Conservation (phyloP, 2,113 vertebrate genomes). For the Corythoichthys intestinalis region DNA sequence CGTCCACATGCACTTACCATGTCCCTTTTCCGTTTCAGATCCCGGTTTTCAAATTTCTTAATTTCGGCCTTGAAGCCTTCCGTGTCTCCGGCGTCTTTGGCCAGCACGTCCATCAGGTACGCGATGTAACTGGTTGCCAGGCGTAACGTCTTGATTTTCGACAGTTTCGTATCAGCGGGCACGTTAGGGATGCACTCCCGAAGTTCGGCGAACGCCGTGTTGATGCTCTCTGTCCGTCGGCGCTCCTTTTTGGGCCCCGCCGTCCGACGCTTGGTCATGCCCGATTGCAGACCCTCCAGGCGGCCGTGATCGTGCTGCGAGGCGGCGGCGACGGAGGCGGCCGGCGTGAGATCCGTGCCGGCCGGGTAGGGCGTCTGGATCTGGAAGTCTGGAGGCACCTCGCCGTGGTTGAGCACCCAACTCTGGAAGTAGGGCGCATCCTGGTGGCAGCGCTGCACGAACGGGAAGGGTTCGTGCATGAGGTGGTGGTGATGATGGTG, state of each 20-base stretch:
- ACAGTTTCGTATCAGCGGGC: conserved; percentile 85
- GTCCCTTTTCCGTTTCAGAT: conserved; percentile 87
- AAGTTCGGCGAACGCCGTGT: conserved; percentile 85
- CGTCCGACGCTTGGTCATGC: conserved; percentile 77
- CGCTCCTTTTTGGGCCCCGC: conserved; percentile 87
- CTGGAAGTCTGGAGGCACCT: conserved; percentile 77
- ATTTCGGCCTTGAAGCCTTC: conserved; percentile 93
- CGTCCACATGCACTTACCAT: conserved; percentile 69
- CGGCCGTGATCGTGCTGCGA: conserved; percentile 62
- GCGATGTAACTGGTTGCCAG: conserved; percentile 88
- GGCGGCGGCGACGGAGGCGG: conserved; percentile 31
- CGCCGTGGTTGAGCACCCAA: conserved; percentile 85
- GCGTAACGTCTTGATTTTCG: conserved; percentile 86
- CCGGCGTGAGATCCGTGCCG: conserved; percentile 53
- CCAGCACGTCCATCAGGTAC: conserved; percentile 89
- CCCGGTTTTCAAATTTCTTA: conserved; percentile 85
- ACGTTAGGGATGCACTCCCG: conserved; percentile 88
- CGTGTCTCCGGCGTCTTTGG: conserved; percentile 84
- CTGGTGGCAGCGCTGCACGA: conserved; percentile 84
- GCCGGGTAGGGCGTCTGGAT: conserved; percentile 69
- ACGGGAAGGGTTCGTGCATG: conserved; percentile 87
- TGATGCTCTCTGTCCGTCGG: conserved; percentile 87
- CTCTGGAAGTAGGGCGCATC: conserved; percentile 83
- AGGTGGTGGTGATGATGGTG: conserved; percentile 82
- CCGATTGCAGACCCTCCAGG: conserved; percentile 78